Evolutionary conservation across 1,140 invertebrate species (phyloP), one percentile per base, ranked within the genome.

Genomic region (Drosophila suzukii): DNA sequence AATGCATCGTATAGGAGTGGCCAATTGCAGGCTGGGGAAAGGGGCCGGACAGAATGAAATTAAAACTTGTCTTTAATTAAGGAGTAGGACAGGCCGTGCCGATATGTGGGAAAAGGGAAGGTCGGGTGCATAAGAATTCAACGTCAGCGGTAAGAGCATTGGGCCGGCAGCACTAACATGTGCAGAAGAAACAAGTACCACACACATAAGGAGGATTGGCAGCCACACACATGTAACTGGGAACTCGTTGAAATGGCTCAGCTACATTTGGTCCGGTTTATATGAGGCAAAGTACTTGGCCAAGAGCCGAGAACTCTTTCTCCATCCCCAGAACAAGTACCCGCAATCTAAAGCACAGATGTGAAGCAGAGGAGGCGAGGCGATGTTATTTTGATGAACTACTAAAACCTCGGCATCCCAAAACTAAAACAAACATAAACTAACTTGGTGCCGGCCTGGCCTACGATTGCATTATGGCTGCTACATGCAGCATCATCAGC

Each of bases 1-100:
- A 30, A 30, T 32, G 50, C 20, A 15, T 44, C 13, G 24, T n/a
- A 20, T 38, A 20, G 54, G 55, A 59, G 47, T 53, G 41, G 11
- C 24, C 44, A 44, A n/a, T 15, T 24, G 54, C 34, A 15, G 24
- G 6, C 17, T 15, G 13, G 13, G 8, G 7, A 12, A 10, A n/a
- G 11, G 34, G 5, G 39, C 49, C 8, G 55, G 60, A 83, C 76
- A 80, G 80, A 85, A 75, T 88, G 76, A 80, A 80, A 84, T 89
- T 77, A 81, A 88, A 84, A 88, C 84, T 80, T 72, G 84, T 89
- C 74, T 88, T 88, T 88, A 89, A 88, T 88, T 89, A 89, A 83
- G 81, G 83, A 76, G 88, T 80, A 74, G 84, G 67, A 83, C 56
- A 43, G 27, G 36, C 24, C 39, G 47, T n/a, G n/a, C 17, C 51